Base-by-base conservation (phyloP, 2,113 vertebrate species). In the Alexandromys fortis region DNA sequence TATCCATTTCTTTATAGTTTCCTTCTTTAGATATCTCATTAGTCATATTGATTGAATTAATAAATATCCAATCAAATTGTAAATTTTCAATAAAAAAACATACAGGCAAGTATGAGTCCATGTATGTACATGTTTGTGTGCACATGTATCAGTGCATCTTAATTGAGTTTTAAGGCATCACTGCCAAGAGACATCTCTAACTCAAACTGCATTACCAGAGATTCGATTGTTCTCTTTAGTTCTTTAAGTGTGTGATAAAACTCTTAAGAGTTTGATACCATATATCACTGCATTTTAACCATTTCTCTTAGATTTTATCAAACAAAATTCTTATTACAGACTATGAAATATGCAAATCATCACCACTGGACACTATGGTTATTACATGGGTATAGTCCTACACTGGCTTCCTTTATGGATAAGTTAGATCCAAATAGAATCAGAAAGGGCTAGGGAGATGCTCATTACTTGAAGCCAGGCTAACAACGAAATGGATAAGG, bases 1-100 rank as follows among this genome's bases (percentile, higher is more conserved):
- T 9, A 82, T 28, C 45, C 0, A 13, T 72, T 86, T 86, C 13
- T 1, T 30, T 0, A 68, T 4, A 52, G 2, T 0, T 21, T 13
- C 67, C 28, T 49, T 19, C 35, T 7, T 11, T 67, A 75, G 9
- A 0, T 55, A 19, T 68, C 63, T 28, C 47, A 2, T 47, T 83
- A 26, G 22, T 83, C 6, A 26, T 21, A 28, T 26, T 38, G 26
- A 10, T 19, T 65, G 12, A 0, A 49, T 5, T 93, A 16, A 7
- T 63, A 55, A 78, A 92, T 90, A n/a, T 30, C 5, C 7, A 72
- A 19, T 65, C 10, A 33, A 30, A 77, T 5, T 11, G 3, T 47
- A 28, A 81, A 47, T 1, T 58, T 75, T 75, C 12, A 11, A 24
- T 83, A 58, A 17, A 26, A 26, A 16, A 90, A 86, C 0, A 7